phyloP scores from a whole-genome alignment of 53 echinoderm and acorn worm genomes.

The Echinarachnius parma region DNA sequence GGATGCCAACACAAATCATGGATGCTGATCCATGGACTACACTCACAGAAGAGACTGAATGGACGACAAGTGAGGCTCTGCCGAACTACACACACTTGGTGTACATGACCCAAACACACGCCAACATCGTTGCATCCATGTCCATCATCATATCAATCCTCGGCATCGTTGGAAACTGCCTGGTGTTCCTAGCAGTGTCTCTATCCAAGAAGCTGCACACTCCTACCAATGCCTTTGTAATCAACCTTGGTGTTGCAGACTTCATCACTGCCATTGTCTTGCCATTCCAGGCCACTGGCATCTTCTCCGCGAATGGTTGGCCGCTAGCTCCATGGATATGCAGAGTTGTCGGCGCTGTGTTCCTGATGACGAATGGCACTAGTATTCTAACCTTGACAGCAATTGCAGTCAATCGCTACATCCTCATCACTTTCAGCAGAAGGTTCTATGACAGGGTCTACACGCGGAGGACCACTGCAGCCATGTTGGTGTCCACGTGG shows the following conservation, averaged over 20 bases:
- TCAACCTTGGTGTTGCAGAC: slow-evolving; percentile 53
- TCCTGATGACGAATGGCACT: slow-evolving; percentile 16
- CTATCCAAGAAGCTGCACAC: slow-evolving; percentile 41
- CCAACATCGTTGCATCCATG: slow-evolving; percentile 14
- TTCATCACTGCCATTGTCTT: slow-evolving; percentile 36
- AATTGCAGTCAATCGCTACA: slow-evolving; percentile 35
- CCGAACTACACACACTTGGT: too few relatives aligned
- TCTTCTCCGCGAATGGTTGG: slow-evolving; percentile 45
- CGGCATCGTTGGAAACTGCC: slow-evolving; percentile 39
- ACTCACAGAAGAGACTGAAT: too few relatives aligned
- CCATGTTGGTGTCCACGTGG: slow-evolving; percentile 11
- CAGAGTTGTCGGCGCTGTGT: neutral
- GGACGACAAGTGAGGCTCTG: too few relatives aligned
- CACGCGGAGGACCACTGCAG: neutral
- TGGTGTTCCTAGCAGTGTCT: slow-evolving; percentile 39
- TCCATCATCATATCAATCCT: slow-evolving; percentile 25
- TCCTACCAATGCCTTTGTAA: slow-evolving; percentile 49
- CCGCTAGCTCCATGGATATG: slow-evolving; percentile 4
- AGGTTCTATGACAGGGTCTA: slow-evolving; percentile 17
- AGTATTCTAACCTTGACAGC: slow-evolving; percentile 38
- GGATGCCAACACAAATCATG: too few relatives aligned
- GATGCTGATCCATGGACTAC: too few relatives aligned
- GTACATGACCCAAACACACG: too few relatives aligned
- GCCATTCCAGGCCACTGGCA: slow-evolving; percentile 32
- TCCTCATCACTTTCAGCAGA: slow-evolving; percentile 27